A percentile compares a stretch with the other conserved stretches of the same genome.
phyloP scores from a whole-genome alignment of 2,888 invertebrate species.

The Nomada ruficornis region DNA sequence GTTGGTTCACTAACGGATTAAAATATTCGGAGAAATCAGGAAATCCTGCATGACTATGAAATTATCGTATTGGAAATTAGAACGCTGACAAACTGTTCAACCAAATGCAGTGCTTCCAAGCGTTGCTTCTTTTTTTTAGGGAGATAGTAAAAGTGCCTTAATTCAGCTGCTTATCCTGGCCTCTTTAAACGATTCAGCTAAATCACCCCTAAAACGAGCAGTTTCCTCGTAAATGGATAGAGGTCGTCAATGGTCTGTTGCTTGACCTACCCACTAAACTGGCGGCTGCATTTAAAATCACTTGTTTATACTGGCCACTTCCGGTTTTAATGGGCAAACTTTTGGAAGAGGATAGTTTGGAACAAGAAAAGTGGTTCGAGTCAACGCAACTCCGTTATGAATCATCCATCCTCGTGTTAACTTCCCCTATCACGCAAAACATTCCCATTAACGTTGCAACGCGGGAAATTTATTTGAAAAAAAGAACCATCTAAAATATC shows the following conservation, averaged over 20 bases:
- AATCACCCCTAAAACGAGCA: conserved; percentile 19
- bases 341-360: neutral
- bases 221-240: conserved; percentile 10
- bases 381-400: neutral
- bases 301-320: conserved; percentile 22
- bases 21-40: neutral
- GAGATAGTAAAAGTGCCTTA: neutral
- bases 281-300: conserved; percentile 21
- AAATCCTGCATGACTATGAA: neutral
- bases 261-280: conserved; percentile 8
- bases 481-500: no score
- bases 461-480: neutral
- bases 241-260: conserved; percentile 22
- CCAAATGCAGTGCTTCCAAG: no score
- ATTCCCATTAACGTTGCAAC: neutral
- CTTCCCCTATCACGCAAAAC: neutral
- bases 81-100: no score
- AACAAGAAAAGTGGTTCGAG: neutral
- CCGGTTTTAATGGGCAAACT: conserved; percentile 31
- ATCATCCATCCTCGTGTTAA: neutral
- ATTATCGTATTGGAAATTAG: neutral
- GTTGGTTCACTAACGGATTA: no score
- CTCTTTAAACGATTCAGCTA: neutral
- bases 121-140: no score
- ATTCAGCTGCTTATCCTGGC: conserved; percentile 1